Evolutionary conservation across 2,888 invertebrate species (phyloP), one percentile per base, ranked within the genome.

Genomic region (Phyllotreta striolata): DNA sequence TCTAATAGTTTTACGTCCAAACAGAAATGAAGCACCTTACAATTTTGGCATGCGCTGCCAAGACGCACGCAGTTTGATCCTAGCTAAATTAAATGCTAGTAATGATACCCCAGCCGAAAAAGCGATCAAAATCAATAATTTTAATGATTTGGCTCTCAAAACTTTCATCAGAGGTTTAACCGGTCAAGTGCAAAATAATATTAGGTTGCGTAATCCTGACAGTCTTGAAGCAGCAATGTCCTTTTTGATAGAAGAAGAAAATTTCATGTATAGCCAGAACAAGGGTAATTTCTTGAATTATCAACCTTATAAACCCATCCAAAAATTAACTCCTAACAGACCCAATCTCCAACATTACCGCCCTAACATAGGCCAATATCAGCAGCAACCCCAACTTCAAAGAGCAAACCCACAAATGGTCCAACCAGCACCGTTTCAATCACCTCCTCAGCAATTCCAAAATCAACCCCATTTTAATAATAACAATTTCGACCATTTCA

Each of bases 41-140:
- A 43, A 43, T 12, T 46, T 46, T 12, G 43, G 43, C n/a, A 43
- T 43, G n/a, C 43, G 43, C 10, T 43, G 43, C 2, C 43, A 43
- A 9, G 43, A 43, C 6, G 43, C 43, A 43, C 46, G 46, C 14
- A 46, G 46, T 5, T 46, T 43, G 13, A 9, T 43, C 10, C 8
- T 43, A n/a, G 6, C 43, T 12, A 5, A 43, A 43, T 43, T 43
- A 43, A 43, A 43, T 43, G 43, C 8, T 43, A 12, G 10, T 12
- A 43, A 43, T 8, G n/a, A 43, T 43, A 24, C 1, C 4, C 24
- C 24, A 4, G 24, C 24, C 24, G 24, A 24, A 24, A 24, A 24
- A 4, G 24, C 24, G 4, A 24, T 24, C 24, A 24, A 40, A 40
- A n/a, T 40, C 5, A 40, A 40, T n/a, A 40, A 40, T n/a, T 40